Evolutionary conservation across 1,140 invertebrate species (phyloP).

Genomic region (Drosophila ananassae): DNA sequence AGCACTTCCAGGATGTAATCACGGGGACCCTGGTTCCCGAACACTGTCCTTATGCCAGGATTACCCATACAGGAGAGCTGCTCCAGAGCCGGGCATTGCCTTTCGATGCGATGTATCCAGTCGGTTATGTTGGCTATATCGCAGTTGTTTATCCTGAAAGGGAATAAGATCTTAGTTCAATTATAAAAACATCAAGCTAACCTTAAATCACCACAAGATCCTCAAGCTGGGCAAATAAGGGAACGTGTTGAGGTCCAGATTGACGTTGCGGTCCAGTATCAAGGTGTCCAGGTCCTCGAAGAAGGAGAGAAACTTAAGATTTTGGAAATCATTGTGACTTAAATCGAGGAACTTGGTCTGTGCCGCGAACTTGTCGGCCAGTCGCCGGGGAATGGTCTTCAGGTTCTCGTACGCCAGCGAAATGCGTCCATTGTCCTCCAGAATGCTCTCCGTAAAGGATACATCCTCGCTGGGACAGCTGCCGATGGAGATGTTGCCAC

Average conservation of each 20-base stretch:
- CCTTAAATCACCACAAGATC: conserved; percentile 65
- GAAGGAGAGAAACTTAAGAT: conserved; percentile 76
- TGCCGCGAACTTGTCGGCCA: conserved; percentile 75
- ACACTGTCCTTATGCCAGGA: conserved; percentile 58
- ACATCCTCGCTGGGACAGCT: conserved; percentile 71
- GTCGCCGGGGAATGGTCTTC: conserved; percentile 61
- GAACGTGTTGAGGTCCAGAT: conserved; percentile 69
- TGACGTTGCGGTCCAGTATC: conserved; percentile 72
- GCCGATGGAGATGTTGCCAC: conserved; percentile 67
- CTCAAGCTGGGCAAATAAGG: conserved; percentile 72
- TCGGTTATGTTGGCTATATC: conserved; percentile 72
- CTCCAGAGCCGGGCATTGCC: conserved; percentile 68
- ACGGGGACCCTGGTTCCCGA: conserved; percentile 39
- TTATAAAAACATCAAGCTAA: too few relatives aligned
- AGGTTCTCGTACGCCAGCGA: conserved; percentile 80
- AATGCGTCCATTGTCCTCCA: conserved; percentile 76
- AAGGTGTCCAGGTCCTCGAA: conserved; percentile 76
- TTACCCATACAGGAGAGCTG: conserved; percentile 81
- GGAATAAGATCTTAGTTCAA: background rate
- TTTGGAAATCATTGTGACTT: conserved; percentile 75
- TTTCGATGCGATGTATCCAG: conserved; percentile 75
- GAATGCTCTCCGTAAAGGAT: conserved; percentile 62
- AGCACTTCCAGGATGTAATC: conserved; percentile 68
- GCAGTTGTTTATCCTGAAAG: conserved; percentile 77
- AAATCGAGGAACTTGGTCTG: conserved; percentile 78